A percentile compares a stretch with the other conserved stretches of the same genome.
Conservation (phyloP, 2,888 invertebrate species). For the Gortyna flavago region DNA sequence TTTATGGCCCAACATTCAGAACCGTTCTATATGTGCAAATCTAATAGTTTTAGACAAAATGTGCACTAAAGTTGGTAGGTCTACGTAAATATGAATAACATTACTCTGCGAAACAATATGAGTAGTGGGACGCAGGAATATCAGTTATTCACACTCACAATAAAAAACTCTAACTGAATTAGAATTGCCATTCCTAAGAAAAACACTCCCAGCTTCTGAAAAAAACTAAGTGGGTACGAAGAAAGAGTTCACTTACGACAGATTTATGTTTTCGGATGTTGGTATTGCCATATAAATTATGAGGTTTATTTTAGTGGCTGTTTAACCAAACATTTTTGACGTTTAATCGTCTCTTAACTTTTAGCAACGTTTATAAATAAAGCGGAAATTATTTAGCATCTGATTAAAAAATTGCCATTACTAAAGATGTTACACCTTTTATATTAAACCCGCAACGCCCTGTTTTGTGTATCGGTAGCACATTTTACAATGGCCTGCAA, state of each 20-base stretch:
- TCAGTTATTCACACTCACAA: background rate
- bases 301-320: no score
- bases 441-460: conserved; percentile 21
- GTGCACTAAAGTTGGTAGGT: background rate
- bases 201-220: no score
- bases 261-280: background rate
- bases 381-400: background rate
- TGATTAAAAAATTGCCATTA: background rate
- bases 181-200: no score
- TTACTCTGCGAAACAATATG: background rate
- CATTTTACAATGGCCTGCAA: conserved; percentile 37
- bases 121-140: background rate
- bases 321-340: no score
- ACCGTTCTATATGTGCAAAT: no score
- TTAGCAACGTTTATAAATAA: background rate
- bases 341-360: background rate
- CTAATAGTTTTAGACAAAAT: background rate
- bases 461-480: conserved; percentile 43
- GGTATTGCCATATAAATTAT: no score
- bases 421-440: background rate
- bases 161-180: background rate
- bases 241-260: background rate
- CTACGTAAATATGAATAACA: background rate
- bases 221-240: background rate
- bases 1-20: background rate